These are phyloP conservation scores for Drosophila borborema DNA, from an alignment of 2,888 invertebrate genomes.

Conservation along the genomic window DNA sequence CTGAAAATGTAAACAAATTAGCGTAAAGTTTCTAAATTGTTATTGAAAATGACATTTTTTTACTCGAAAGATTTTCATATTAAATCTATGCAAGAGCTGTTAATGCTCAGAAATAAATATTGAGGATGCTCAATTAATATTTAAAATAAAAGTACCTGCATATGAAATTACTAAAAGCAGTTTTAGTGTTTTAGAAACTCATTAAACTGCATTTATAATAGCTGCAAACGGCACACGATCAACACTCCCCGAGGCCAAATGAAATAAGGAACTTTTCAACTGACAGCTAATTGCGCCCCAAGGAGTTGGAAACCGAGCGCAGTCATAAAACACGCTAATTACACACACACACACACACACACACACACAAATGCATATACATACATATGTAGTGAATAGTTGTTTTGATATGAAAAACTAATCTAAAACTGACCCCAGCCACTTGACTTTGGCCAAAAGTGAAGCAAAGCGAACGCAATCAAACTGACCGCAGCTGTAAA, in stretches of 20 bases:
- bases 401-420: conserved; percentile 64
- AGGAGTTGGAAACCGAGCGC: conserved; percentile 61
- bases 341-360: conserved; percentile 45
- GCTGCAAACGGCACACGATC: conserved; percentile 14
- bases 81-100: too few relatives aligned
- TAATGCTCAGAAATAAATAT: too few relatives aligned
- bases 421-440: conserved; percentile 70
- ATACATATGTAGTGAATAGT: conserved; percentile 25
- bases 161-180: too few relatives aligned
- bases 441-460: conserved; percentile 61
- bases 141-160: too few relatives aligned
- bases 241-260: conserved; percentile 61
- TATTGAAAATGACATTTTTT: too few relatives aligned
- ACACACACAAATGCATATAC: background rate
- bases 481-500: conserved; percentile 73
- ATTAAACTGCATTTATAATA: conserved; percentile 13
- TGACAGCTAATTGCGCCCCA: conserved; percentile 71
- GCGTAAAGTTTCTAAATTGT: too few relatives aligned
- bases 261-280: conserved; percentile 61
- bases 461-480: conserved; percentile 44
- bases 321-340: conserved; percentile 75
- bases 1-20: too few relatives aligned
- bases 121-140: too few relatives aligned
- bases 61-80: too few relatives aligned
- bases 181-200: conserved; percentile 5